A percentile compares a stretch with the other conserved stretches of the same genome.
These are phyloP conservation scores for Eledona agricola DNA, from an alignment of 2,888 invertebrate species.

Conservation along the genomic window DNA sequence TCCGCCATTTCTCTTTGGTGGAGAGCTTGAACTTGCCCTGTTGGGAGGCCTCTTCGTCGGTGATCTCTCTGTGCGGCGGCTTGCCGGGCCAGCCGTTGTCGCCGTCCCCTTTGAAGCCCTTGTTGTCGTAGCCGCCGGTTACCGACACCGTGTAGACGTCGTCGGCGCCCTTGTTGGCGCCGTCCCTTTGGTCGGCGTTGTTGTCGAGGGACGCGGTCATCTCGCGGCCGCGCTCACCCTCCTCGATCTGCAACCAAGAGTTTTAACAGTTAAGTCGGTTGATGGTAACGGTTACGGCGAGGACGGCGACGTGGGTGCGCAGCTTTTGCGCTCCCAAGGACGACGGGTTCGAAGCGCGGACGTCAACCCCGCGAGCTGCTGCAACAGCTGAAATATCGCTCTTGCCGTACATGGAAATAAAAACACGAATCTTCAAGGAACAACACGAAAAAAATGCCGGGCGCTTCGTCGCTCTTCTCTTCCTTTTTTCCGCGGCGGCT, in stretches of 20 bases:
- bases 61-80: constrained; percentile 72
- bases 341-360: constrained; percentile 46
- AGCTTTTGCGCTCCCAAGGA: constrained; percentile 48
- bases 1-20: constrained; percentile 86
- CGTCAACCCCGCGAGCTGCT: constrained; percentile 48
- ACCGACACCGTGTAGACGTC: constrained; percentile 72
- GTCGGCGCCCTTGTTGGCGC: constrained; percentile 67
- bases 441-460: constrained; percentile 13
- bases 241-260: constrained; percentile 64
- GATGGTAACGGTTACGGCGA: constrained; percentile 25
- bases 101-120: constrained; percentile 73
- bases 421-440: constrained; percentile 25
- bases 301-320: constrained; percentile 41
- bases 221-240: constrained; percentile 65
- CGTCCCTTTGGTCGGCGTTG: constrained; percentile 61
- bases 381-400: constrained; percentile 40
- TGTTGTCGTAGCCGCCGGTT: constrained; percentile 73
- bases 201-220: constrained; percentile 69
- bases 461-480: constrained; percentile 4
- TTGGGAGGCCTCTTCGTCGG: constrained; percentile 71
- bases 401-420: constrained; percentile 32
- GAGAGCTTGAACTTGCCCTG: constrained; percentile 82
- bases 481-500: constrained; percentile 26
- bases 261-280: constrained; percentile 3
- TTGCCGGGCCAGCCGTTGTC: constrained; percentile 63